Evolutionary conservation across 2,113 vertebrate species (phyloP), one percentile per base, ranked within the genome.

Genomic region (Phalacrocorax aristotelis): DNA sequence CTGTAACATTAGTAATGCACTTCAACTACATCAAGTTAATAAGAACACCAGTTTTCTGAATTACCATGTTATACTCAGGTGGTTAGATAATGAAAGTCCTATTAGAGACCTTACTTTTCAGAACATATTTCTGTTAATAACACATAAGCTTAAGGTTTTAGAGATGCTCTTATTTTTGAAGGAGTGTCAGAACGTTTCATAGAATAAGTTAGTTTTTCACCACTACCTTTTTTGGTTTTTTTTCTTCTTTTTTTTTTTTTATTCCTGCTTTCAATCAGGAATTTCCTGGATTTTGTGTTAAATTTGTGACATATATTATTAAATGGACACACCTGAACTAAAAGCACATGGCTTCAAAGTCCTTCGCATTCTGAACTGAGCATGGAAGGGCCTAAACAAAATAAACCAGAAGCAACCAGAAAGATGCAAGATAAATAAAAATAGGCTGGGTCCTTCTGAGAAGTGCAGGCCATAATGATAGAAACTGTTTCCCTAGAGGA

Each of bases 301-400:
- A 4, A 48, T 8, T 18, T 48, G 8, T 38, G 8, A 32, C 20
- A 3, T 0, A 1, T 48, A 4, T 23, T 40, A 4, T 74, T 65
- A 58, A 88, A 74, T 8, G 0, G 16, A 34, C 22, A 60, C 22
- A 83, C 8, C 5, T 69, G 26, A 84, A 15, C 42, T 38, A 13
- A 77, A 36, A 83, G 0, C 19, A 15, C 3, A 17, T 0, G 2
- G 2, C 23, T 76, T 65, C n/a, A 62, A 23, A 55, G 44, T 29
- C 4, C 18, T 64, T 87, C 51, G 1, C 10, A 40, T 65, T 66
- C 48, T 60, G 21, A 93, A 34, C 15, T 4, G 0, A 44, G 2
- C 10, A 48, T 5, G 1, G 9, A 83, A 46, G 3, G 3, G 5
- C 30, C 23, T 36, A 83, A 76, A 42, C 10, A 85, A 94, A 75